Conservation (phyloP, 2,888 invertebrate species). For the Sympetrum striolatum region DNA sequence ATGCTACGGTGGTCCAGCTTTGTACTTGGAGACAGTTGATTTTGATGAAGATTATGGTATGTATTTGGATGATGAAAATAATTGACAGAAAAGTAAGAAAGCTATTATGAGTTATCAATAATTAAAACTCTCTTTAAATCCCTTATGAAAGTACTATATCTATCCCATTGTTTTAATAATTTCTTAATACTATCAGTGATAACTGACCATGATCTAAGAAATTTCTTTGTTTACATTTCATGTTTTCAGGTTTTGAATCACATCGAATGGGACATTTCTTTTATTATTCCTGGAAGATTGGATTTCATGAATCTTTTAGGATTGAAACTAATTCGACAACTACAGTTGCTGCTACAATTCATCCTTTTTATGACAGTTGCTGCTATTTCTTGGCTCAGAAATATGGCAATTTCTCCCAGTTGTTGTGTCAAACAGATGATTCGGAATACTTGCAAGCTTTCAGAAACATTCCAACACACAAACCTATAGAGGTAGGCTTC, state of each 20-base stretch:
- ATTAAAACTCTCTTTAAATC: no score
- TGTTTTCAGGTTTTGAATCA: not conserved
- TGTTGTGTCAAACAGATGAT: not conserved
- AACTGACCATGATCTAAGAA: no score
- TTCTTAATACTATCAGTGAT: no score
- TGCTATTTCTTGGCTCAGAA: conserved; percentile 3
- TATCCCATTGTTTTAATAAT: no score
- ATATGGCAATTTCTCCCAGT: not conserved
- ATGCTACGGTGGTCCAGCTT: not conserved
- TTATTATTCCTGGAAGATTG: not conserved
- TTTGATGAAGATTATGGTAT: not conserved
- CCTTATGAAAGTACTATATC: no score
- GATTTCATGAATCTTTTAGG: not conserved
- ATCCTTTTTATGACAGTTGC: not conserved
- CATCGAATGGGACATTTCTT: not conserved
- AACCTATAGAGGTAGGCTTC: not conserved
- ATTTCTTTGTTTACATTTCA: no score
- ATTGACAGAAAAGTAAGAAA: no score
- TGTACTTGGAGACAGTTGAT: not conserved
- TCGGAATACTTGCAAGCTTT: not conserved
- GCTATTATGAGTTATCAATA: no score
- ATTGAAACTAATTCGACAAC: not conserved
- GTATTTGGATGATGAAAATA: not conserved
- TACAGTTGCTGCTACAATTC: not conserved
- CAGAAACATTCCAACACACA: not conserved